phyloP scores from a whole-genome alignment of 2,888 invertebrate species.

The Teleiodes luculella region DNA sequence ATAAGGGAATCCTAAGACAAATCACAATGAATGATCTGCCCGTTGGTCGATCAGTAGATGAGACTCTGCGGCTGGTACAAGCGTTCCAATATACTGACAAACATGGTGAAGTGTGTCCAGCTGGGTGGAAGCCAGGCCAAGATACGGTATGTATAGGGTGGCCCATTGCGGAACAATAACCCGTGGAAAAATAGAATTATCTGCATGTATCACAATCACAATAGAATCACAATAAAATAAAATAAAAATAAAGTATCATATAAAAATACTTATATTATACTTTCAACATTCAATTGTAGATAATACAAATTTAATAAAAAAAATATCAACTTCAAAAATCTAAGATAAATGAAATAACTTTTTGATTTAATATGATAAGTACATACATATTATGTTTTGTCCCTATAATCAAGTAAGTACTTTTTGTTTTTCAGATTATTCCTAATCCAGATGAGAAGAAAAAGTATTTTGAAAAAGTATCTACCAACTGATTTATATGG shows the following conservation, averaged over 20 bases:
- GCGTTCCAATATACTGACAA: slow-evolving; percentile 96
- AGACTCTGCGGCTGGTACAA: slow-evolving; percentile 94
- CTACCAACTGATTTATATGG: slow-evolving; percentile 58
- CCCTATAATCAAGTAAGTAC: neutral
- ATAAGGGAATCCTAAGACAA: slow-evolving; percentile 90
- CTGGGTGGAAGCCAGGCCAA: slow-evolving; percentile 96
- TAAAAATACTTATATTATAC: too few species aligned
- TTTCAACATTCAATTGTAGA: too few species aligned
- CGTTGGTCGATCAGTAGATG: slow-evolving; percentile 95
- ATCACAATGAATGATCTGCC: slow-evolving; percentile 98
- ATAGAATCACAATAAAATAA: too few species aligned
- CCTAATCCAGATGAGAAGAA: slow-evolving; percentile 89
- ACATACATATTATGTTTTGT: slow-evolving; percentile 6
- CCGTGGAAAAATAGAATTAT: too few species aligned
- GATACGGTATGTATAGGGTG: slow-evolving; percentile 84
- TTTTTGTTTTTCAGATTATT: slow-evolving; percentile 82
- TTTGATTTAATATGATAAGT: neutral
- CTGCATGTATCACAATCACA: too few species aligned
- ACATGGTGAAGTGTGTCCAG: slow-evolving; percentile 96
- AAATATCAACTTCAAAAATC: too few species aligned
- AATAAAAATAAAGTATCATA: too few species aligned
- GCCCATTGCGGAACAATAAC: too few species aligned
- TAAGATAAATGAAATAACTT: too few species aligned
- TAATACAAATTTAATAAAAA: too few species aligned
- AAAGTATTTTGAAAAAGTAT: slow-evolving; percentile 86